These are phyloP conservation scores for Apogon hyalosoma DNA, from an alignment of 2,797 vertebrate species.

Conservation along the genomic window DNA sequence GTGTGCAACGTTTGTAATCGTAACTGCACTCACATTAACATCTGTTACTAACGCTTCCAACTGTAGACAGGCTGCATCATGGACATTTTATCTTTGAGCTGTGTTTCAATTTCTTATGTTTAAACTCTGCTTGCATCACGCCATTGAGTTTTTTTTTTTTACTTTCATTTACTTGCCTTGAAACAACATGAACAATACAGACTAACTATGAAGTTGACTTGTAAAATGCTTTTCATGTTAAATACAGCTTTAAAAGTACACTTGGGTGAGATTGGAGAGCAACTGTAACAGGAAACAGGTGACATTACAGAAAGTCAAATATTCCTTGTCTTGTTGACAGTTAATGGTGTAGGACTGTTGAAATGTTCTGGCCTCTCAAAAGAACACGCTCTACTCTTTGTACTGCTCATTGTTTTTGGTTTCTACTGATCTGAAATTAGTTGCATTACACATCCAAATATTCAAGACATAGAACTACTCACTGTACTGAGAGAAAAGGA, in stretches of 20 bases:
- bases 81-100: constrained; percentile 67
- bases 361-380: background rate
- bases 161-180: constrained; percentile 56
- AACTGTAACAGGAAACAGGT: background rate
- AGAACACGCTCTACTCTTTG: background rate
- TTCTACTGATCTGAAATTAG: background rate
- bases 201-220: constrained; percentile 27
- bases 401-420: constrained; percentile 9
- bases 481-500: background rate
- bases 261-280: constrained; percentile 2
- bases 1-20: constrained; percentile 58
- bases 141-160: constrained; percentile 43
- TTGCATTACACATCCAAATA: background rate
- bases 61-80: constrained; percentile 52
- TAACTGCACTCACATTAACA: constrained; percentile 64
- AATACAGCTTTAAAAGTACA: constrained; percentile 48
- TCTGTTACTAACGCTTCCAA: constrained; percentile 76
- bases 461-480: no score
- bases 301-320: background rate
- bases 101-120: constrained; percentile 56
- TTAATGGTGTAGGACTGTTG: background rate
- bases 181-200: constrained; percentile 48
- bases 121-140: constrained; percentile 58
- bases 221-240: constrained; percentile 45
- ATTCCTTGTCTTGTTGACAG: background rate